phyloP scores from a whole-genome alignment of 2,113 vertebrate genomes.

The Oreotrochilus melanogaster region DNA sequence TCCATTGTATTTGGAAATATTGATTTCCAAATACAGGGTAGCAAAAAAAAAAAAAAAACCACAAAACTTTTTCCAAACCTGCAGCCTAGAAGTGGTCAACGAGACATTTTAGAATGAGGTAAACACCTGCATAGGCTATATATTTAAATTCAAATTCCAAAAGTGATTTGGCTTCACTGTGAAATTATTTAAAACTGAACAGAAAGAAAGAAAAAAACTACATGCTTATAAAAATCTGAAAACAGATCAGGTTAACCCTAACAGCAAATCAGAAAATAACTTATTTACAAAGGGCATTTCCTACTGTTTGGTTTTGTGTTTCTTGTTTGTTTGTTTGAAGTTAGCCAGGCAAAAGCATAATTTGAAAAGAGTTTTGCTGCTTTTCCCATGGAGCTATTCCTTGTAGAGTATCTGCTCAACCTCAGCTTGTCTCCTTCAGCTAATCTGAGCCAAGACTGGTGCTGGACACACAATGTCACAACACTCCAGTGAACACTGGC shows the following conservation, averaged over 20 bases:
- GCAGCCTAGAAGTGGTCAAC: background rate
- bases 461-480: background rate
- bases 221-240: background rate
- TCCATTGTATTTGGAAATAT: background rate
- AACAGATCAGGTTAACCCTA: background rate
- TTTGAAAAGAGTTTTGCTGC: background rate
- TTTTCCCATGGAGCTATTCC: background rate
- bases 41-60: background rate
- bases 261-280: background rate
- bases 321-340: background rate
- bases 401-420: background rate
- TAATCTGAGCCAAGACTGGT: background rate
- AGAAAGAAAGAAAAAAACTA: background rate
- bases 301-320: background rate
- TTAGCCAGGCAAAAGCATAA: background rate
- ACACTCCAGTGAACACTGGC: background rate
- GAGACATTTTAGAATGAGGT: slow-evolving; percentile 10
- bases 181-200: background rate
- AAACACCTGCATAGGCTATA: slow-evolving; percentile 34
- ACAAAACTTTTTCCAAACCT: background rate
- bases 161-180: background rate
- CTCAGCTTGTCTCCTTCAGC: background rate
- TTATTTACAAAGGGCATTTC: background rate
- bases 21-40: background rate
- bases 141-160: background rate